These are phyloP conservation scores for Ichneumoninae sp. DNA, from an alignment of 2,888 invertebrate genomes.

Conservation along the genomic window DNA sequence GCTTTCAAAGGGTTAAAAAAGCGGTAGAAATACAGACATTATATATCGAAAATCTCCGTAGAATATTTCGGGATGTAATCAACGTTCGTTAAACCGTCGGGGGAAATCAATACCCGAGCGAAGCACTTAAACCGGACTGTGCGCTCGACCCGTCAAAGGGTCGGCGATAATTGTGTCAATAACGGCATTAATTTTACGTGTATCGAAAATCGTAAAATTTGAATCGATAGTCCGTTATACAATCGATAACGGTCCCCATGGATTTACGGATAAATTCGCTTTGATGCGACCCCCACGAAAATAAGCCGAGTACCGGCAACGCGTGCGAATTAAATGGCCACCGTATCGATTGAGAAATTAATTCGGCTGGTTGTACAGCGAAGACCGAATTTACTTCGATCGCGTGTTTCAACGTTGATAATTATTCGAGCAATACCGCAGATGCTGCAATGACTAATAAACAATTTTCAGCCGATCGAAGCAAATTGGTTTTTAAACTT, in stretches of 20 bases:
- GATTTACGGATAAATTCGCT: constrained; percentile 7
- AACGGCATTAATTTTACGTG: constrained; percentile 12
- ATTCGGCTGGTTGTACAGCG: constrained; percentile 31
- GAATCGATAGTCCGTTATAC: neutral
- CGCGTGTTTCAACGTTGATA: constrained; percentile 29
- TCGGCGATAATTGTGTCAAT: neutral
- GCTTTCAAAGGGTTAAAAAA: too few species aligned
- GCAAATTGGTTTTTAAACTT: neutral
- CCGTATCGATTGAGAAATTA: constrained; percentile 50
- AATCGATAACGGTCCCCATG: neutral
- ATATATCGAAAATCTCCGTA: neutral
- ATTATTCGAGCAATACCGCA: neutral
- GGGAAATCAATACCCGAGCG: neutral
- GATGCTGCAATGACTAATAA: neutral
- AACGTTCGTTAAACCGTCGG: neutral
- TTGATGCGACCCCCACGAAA: constrained; percentile 20
- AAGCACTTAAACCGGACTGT: neutral
- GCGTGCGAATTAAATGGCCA: constrained; percentile 43
- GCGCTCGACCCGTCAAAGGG: neutral
- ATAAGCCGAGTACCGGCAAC: neutral
- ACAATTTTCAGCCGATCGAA: constrained; percentile 17
- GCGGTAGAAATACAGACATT: too few species aligned
- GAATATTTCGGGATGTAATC: neutral
- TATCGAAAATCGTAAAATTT: neutral
- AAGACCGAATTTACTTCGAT: constrained; percentile 14